Evolutionary conservation across 2,797 vertebrate genomes (phyloP).

Genomic region (Esox masquinongy): DNA sequence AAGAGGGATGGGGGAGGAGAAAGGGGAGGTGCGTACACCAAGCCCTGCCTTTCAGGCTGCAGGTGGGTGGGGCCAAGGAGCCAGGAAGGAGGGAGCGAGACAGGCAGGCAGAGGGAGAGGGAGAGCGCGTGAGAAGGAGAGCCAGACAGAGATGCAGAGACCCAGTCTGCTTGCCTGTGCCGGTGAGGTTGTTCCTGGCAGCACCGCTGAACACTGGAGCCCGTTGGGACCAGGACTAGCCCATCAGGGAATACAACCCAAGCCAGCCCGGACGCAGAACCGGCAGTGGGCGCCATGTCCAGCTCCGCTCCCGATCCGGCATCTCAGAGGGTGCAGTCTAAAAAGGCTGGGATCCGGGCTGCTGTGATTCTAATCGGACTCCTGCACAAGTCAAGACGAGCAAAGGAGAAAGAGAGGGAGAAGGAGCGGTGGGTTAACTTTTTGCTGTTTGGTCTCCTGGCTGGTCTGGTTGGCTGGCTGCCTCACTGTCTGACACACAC

Average conservation of each 20-base stretch:
- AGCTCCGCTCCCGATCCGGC: conserved; percentile 56
- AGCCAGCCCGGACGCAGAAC: conserved; percentile 31
- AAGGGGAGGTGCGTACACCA: conserved; percentile 35
- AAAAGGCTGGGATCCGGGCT: conserved; percentile 91
- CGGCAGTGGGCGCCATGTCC: conserved; percentile 63
- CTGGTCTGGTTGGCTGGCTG: neutral
- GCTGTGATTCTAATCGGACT: conserved; percentile 95
- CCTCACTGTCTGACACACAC: neutral
- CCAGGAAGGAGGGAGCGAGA: conserved; percentile 54
- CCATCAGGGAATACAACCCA: conserved; percentile 20
- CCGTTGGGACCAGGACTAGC: conserved; percentile 37
- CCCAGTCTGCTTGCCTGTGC: conserved; percentile 50
- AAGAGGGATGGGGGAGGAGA: neutral
- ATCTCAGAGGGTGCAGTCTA: conserved; percentile 79
- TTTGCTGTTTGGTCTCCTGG: neutral
- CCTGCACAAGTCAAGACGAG: conserved; percentile 89
- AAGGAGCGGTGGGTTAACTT: conserved; percentile 69
- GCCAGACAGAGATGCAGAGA: conserved; percentile 58
- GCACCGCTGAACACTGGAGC: conserved; percentile 40
- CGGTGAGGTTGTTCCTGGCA: conserved; percentile 39
- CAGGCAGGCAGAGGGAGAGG: conserved; percentile 52
- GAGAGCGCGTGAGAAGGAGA: conserved; percentile 43
- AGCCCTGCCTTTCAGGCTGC: conserved; percentile 48
- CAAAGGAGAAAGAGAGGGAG: conserved; percentile 76
- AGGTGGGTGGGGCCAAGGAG: conserved; percentile 46